phyloP scores from a whole-genome alignment of 2,797 vertebrate species.

The Micrastur ruficollis region DNA sequence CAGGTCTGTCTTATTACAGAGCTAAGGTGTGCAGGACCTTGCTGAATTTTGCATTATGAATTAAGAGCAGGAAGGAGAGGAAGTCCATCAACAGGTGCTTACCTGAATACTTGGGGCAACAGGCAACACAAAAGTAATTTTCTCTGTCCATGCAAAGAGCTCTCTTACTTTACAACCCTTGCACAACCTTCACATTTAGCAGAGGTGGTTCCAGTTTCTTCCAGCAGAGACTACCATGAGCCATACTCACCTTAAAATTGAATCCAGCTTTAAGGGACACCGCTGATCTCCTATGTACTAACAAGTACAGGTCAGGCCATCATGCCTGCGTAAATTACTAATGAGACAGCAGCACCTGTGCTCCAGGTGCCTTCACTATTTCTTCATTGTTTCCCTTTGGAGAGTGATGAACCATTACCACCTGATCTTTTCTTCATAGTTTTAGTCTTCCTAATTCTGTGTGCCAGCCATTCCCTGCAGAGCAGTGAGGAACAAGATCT shows the following conservation, averaged over 20 bases:
- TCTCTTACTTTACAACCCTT: neutral
- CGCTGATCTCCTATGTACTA: neutral
- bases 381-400: neutral
- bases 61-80: neutral
- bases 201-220: accelerated
- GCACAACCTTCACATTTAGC: neutral
- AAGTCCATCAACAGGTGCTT: neutral
- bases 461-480: neutral
- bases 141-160: neutral
- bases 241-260: neutral
- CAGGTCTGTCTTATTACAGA: neutral
- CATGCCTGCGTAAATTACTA: neutral
- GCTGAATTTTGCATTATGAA: neutral
- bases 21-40: neutral
- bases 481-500: neutral
- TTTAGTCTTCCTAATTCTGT: neutral
- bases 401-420: neutral
- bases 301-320: neutral
- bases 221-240: neutral
- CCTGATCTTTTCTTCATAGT: neutral
- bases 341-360: neutral
- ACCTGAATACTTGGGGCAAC: neutral
- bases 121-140: neutral
- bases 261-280: neutral
- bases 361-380: neutral